Conservation (phyloP, 2,888 invertebrate species). For the Tanytarsus gracilentus region DNA sequence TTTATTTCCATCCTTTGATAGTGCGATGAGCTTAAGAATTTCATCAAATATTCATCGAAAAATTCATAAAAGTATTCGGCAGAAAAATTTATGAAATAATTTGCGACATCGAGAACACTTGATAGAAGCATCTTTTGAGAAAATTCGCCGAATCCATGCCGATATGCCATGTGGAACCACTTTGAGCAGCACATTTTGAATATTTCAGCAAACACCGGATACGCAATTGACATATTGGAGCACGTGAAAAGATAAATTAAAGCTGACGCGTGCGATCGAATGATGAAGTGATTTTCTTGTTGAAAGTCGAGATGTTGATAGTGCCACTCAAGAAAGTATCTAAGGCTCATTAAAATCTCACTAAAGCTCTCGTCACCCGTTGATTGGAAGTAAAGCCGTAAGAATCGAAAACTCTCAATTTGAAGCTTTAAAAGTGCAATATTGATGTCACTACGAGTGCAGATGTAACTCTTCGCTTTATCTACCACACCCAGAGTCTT, state of each 20-base stretch:
- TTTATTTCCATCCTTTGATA: neutral
- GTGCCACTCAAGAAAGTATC: constrained; percentile 42
- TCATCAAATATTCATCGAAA: neutral
- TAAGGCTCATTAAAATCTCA: constrained; percentile 39
- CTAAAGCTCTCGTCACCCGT: constrained; percentile 37
- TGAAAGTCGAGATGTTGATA: constrained; percentile 40
- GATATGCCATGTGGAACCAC: constrained; percentile 39
- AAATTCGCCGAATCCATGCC: constrained; percentile 38
- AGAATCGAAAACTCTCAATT: constrained; percentile 47
- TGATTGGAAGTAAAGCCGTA: constrained; percentile 37
- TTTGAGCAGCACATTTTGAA: constrained; percentile 39
- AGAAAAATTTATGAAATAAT: neutral
- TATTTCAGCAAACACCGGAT: constrained; percentile 33
- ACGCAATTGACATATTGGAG: constrained; percentile 29
- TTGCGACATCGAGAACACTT: constrained; percentile 34
- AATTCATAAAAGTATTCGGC: constrained; percentile 7
- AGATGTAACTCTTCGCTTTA: constrained; percentile 37
- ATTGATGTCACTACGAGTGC: constrained; percentile 35
- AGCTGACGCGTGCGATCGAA: constrained; percentile 42
- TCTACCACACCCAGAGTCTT: constrained; percentile 31
- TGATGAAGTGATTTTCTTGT: constrained; percentile 38
- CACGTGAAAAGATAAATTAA: constrained; percentile 37
- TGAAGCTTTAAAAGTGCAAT: constrained; percentile 45
- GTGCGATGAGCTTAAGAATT: neutral
- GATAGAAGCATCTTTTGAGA: constrained; percentile 40